Base-by-base conservation (phyloP, 2,113 vertebrate species). In the Crotalus tigris region DNA sequence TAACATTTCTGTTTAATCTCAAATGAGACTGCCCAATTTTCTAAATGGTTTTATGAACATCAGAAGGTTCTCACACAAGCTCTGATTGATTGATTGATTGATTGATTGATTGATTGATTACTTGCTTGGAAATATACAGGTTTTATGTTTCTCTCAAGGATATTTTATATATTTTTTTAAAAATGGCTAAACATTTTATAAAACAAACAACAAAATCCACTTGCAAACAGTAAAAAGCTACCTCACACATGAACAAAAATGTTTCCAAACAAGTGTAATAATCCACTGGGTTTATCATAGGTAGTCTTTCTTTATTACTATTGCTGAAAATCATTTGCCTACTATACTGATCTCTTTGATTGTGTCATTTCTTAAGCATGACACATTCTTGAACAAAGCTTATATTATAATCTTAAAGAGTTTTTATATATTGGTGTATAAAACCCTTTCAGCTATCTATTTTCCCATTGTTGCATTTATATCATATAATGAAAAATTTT, bases 21-120 rank as follows among this genome's bases (percentile, higher is more conserved):
- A 94, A 91, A 94, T 51, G 85, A 95, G 92, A 93, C 88, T 94
- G 90, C 24, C 75, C 90, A 90, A 86, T 95, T 95, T 94, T 91
- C 93, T 92, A 95, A 94, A 94, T 69, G 93, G 86, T 92, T 95
- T 96, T 92, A 91, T 3, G 17, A 86, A 96, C 58, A 96, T 93
- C 64, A 95, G 89, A 91, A 64, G 1, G 51, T 93, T 95, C 90
- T 92, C 87, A 57, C 55, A 10, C 91, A 58, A 0, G 0, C 81
- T 89, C 55, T 92, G 88, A 93, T 85, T 88, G 69, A 26, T 61
- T 12, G 24, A 1, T 26, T 26, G 59, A 24, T 24, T 26, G 58
- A 24, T 24, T 8, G 23, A 24, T 8, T 58, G 57, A 1, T 21
- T 58, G 21, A 23, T 58, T 58, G 59, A 61, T 29, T 88, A 89